Evolutionary conservation across 1,140 invertebrate genomes (phyloP).

Genomic region (Meloidogyne chitwoodi): DNA sequence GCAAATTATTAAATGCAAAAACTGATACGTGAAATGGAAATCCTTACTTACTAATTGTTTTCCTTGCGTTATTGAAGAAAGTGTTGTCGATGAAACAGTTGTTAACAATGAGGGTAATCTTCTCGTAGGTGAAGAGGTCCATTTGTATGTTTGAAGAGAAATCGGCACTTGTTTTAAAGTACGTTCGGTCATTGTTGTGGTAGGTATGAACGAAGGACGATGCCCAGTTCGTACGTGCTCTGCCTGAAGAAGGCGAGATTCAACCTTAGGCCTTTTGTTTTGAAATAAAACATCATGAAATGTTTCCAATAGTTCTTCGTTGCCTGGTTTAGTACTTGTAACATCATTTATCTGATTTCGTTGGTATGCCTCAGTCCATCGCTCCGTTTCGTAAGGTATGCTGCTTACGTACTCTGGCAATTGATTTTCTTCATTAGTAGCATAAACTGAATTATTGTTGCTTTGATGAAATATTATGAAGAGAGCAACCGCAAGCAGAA

Average conservation of each 20-base stretch:
- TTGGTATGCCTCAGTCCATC: neutral
- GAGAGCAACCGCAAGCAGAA: slow-evolving; percentile 11
- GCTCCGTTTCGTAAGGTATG: neutral
- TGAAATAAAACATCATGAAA: neutral
- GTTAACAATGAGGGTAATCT: neutral
- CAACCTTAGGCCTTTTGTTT: neutral
- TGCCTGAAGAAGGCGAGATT: neutral
- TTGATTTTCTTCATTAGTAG: neutral
- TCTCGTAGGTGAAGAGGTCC: neutral
- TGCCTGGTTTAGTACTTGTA: neutral
- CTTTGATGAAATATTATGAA: slow-evolving; percentile 3
- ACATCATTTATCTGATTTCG: neutral
- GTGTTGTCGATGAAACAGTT: neutral
- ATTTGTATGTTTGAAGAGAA: neutral
- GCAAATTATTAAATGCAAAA: neutral
- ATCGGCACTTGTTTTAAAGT: neutral
- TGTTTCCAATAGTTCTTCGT: neutral
- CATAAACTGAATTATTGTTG: neutral
- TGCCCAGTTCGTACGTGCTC: neutral
- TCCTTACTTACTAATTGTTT: neutral
- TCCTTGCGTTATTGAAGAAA: neutral
- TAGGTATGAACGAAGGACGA: neutral
- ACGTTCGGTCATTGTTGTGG: neutral
- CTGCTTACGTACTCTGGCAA: neutral
- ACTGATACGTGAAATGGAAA: neutral